Evolutionary conservation across 2,888 invertebrate genomes (phyloP).

Genomic region (Abrostola tripartita): DNA sequence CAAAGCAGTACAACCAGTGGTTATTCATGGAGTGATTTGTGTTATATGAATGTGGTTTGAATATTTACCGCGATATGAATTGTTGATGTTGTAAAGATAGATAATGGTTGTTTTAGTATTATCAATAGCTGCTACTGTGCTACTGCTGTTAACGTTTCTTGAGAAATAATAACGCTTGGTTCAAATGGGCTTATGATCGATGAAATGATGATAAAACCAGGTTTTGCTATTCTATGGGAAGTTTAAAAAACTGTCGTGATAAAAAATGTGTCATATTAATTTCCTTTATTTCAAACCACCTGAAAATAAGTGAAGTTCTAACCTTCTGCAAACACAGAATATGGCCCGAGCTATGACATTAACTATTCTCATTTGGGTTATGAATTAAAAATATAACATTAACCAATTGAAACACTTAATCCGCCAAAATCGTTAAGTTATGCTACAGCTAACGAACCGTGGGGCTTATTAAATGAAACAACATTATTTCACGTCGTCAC

Average conservation of each 20-base stretch:
- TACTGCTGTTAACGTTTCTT: background rate
- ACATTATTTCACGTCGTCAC: constrained; percentile 48
- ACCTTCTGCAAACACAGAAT: too few species aligned
- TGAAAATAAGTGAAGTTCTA: too few species aligned
- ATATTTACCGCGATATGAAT: constrained; percentile 26
- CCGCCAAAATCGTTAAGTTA: background rate
- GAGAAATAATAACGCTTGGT: background rate
- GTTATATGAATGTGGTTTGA: constrained; percentile 35
- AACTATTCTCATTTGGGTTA: background rate
- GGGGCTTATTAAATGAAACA: constrained; percentile 45
- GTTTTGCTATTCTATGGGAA: background rate
- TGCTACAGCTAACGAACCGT: constrained; percentile 4
- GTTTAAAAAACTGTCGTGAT: background rate
- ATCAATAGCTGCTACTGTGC: constrained; percentile 1
- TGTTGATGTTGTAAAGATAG: constrained; percentile 10
- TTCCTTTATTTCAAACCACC: too few species aligned
- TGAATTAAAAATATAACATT: background rate
- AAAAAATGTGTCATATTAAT: too few species aligned
- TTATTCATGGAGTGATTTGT: constrained; percentile 24
- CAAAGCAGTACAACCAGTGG: constrained; percentile 26
- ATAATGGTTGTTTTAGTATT: constrained; percentile 4
- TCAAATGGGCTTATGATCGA: background rate
- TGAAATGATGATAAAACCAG: too few species aligned
- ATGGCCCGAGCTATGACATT: background rate
- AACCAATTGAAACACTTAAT: background rate